Base-by-base conservation (phyloP, 2,888 invertebrate species). In the Altica lythri region DNA sequence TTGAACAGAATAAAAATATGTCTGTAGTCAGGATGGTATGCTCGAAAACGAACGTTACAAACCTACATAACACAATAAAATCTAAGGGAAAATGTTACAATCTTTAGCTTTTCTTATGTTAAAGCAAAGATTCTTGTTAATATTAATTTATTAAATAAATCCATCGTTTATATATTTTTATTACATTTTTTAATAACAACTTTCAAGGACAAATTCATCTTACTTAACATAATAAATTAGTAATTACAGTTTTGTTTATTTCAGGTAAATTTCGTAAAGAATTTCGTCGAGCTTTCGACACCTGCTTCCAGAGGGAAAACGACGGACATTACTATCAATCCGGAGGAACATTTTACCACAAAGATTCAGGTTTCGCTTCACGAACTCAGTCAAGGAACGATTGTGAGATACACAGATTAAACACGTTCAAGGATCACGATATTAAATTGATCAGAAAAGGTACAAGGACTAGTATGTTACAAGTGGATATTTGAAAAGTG, bases 221-320 rank as follows among this genome's bases (percentile, higher is more conserved):
- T n/a, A n/a, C n/a, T n/a, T n/a, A n/a, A n/a, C n/a, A n/a, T n/a
- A n/a, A n/a, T n/a, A n/a, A 1, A 32, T 34, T 14, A 6, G 6
- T 43, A 13, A 30, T 1, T 13, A 14, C 27, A 9, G 27, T 35
- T n/a, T n/a, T n/a, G n/a, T 19, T 18, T 55, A 35, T 59, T 53
- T 4, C 82, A 88, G 88, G 86, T 53, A 88, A 88, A 78, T 88
- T 87, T 73, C 83, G 86, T 5, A 81, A 84, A 59, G 88, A 88
- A 70, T 88, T 88, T 73, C 83, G 83, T 63, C 81, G 85, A 61
- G 85, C 86, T 1, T 83, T 87, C 74, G 85, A 83, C 73, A 83
- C 83, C 68, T 86, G 85, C 61, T 72, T 70, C 48, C 70, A 71
- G 42, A 52, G 57, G 9, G 55, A 60, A 10, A 35, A 18, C 3